Percentiles rank a stretch among this genome's conserved stretches.
phyloP scores from a whole-genome alignment of 2,113 vertebrate genomes.

The Pipra filicauda region DNA sequence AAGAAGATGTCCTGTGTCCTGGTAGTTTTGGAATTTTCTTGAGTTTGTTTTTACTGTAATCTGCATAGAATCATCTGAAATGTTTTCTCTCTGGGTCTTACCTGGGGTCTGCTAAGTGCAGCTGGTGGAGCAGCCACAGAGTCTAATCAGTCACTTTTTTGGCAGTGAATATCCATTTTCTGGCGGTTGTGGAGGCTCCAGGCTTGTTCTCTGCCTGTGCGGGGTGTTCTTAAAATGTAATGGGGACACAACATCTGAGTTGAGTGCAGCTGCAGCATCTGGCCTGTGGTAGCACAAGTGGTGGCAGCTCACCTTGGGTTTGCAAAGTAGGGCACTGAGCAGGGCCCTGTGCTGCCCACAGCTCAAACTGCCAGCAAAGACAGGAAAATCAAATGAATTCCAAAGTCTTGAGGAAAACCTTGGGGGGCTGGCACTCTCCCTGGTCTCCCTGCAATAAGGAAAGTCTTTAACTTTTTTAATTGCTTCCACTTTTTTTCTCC shows the following conservation, averaged over 20 bases:
- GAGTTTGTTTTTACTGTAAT: neutral
- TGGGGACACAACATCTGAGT: neutral
- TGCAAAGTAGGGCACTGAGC: neutral
- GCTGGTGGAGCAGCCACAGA: neutral
- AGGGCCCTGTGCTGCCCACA: neutral
- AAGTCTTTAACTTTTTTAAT: constrained; percentile 51
- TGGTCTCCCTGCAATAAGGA: neutral
- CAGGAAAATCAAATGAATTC: neutral
- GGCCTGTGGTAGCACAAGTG: neutral
- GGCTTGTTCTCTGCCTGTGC: neutral
- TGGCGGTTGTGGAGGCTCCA: neutral
- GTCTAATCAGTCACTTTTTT: neutral
- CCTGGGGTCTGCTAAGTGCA: neutral
- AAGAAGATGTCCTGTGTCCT: neutral
- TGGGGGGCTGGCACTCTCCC: neutral
- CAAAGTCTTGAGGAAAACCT: neutral
- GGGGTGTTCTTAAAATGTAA: neutral
- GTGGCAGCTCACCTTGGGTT: neutral
- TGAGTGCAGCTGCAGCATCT: neutral
- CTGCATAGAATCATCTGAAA: neutral
- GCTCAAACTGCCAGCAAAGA: neutral
- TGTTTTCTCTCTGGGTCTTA: neutral
- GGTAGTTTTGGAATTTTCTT: neutral
- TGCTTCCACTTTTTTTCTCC: constrained; percentile 43
- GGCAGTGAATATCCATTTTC: neutral